Percentiles rank a stretch among this genome's conserved stretches.
Evolutionary conservation across 2,797 vertebrate genomes (phyloP).

Genomic region (Sardinella longiceps): DNA sequence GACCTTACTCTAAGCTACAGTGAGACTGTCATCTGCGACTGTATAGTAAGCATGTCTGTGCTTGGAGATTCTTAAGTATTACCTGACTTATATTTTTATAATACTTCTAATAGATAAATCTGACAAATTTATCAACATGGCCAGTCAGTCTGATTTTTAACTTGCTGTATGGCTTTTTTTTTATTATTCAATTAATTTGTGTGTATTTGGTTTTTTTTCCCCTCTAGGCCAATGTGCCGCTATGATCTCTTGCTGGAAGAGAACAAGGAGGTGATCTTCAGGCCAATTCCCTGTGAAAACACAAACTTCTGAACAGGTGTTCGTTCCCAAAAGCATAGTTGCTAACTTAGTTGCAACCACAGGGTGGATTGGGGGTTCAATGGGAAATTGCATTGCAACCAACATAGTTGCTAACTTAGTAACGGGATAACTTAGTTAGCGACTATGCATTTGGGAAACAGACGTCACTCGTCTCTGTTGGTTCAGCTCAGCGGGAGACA

Average conservation of each 20-base stretch:
- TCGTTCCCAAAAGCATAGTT: no score
- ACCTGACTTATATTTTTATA: neutral
- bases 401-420: no score
- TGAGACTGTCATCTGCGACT: neutral
- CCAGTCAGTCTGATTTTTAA: neutral
- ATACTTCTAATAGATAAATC: no score
- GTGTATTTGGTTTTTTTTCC: neutral
- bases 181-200: neutral
- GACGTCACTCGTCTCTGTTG: no score
- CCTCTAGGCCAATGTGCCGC: conserved; percentile 71
- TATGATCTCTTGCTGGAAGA: conserved; percentile 73
- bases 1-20: neutral
- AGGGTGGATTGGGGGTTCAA: no score
- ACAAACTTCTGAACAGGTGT: conserved; percentile 70
- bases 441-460: no score
- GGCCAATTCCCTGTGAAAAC: conserved; percentile 70
- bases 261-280: conserved; percentile 66
- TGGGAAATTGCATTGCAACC: no score
- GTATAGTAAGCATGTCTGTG: neutral
- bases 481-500: no score
- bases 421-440: no score
- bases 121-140: no score
- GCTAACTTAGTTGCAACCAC: no score
- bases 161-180: neutral
- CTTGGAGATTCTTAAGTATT: neutral